Evolutionary conservation across 2,888 invertebrate genomes (phyloP).

Genomic region (Drepana falcataria): DNA sequence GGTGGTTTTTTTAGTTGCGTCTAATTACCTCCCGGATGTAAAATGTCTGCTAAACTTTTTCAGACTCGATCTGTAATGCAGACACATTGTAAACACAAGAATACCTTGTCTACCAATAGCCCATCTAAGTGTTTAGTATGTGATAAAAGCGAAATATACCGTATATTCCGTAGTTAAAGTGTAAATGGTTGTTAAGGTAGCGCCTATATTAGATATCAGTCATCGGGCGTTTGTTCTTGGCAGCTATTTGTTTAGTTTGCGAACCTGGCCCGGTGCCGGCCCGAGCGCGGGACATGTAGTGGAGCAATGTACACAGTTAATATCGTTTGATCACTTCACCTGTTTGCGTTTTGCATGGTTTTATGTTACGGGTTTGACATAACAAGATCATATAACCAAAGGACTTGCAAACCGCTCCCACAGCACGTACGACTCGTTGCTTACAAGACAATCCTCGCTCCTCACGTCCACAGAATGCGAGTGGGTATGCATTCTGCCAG

Average conservation of each 20-base stretch:
- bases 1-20: too few relatives aligned
- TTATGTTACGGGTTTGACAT: background rate
- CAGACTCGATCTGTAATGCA: background rate
- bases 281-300: background rate
- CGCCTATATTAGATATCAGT: constrained; percentile 3
- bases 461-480: background rate
- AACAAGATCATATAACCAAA: background rate
- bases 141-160: background rate
- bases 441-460: background rate
- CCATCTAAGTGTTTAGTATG: constrained; percentile 12
- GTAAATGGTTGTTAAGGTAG: background rate
- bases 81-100: constrained; percentile 16
- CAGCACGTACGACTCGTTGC: background rate
- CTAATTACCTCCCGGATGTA: too few relatives aligned
- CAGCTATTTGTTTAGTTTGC: background rate
- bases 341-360: background rate
- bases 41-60: too few relatives aligned
- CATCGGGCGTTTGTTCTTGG: background rate
- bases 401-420: background rate
- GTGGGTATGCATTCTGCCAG: background rate
- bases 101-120: constrained; percentile 36
- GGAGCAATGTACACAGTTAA: background rate
- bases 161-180: background rate
- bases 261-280: background rate
- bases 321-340: background rate